Base-by-base conservation (phyloP, 2,888 invertebrate genomes). In the Dynastes tityus region DNA sequence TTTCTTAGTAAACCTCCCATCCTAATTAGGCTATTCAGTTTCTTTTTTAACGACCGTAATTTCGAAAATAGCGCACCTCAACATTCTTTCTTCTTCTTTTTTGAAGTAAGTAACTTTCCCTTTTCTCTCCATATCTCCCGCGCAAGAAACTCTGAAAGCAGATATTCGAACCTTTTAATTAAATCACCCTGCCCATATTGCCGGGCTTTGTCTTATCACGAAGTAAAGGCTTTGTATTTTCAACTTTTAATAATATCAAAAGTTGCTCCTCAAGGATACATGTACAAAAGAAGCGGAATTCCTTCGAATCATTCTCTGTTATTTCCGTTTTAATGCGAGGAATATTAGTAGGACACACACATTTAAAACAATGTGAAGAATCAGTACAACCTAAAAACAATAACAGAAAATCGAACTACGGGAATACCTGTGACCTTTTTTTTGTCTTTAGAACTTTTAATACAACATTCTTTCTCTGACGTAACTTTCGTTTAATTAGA, bases 401-500 rank as follows among this genome's bases (percentile, higher is more conserved):
- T 29, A 68, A 51, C 9, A 49, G 29, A 27, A 68, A 29, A 29
- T 29, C 22, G 9, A 68, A 9, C 68, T 51, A 9, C n/a, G 4
- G 27, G 51, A 51, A 49, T 68, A 68, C 51, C 68, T 29, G 22
- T 9, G 6, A 27, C 49, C 8, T 61, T 49, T 13, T 55, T 74
- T 27, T 22, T 61, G 61, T 58, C 70, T 45, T 61, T 37, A 37
- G 73, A 78, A 78, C 78, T 73, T 78, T 78, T 78, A 78, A 73
- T 78, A 73, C 73, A 73, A 78, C 71, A 78, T 78, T 65, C 78
- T 73, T 77, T 78, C 78, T 71, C 78, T 73, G 64, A 73, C 71
- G 63, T 70, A 73, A 73, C 78, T 78, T 79, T 51, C 79, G 73
- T 77, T 79, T 79, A 79, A 79, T 79, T 79, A 79, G 79, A 77